Percentiles rank a stretch among this genome's conserved stretches.
Conservation (phyloP, 1,140 invertebrate species). For the Drosophila lini region DNA sequence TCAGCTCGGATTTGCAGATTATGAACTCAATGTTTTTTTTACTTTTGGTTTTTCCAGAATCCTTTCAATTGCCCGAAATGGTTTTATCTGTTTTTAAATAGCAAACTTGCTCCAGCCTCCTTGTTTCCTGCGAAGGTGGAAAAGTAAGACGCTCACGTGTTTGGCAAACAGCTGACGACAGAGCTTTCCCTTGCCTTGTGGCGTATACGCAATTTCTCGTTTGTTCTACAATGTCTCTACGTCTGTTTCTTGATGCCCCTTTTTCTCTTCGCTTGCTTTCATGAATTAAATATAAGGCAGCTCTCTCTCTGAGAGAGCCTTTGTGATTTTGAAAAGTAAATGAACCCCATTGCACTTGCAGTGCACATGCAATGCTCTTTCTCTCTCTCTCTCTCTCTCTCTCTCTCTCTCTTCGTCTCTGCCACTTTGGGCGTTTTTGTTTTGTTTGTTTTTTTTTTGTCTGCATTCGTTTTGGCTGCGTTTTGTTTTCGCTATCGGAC, state of each 20-base stretch:
- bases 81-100: constrained; percentile 1
- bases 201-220: constrained; percentile 47
- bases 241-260: constrained; percentile 10
- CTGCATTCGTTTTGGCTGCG: constrained; percentile 75
- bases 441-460: constrained; percentile 37
- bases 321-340: constrained; percentile 56
- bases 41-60: too few species aligned
- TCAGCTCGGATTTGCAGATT: too few species aligned
- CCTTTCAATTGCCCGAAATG: too few species aligned
- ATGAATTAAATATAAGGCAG: constrained; percentile 68
- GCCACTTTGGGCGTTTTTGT: not conserved
- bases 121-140: not conserved
- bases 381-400: constrained; percentile 11
- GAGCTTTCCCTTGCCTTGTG: constrained; percentile 10
- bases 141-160: constrained; percentile 26
- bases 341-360: constrained; percentile 53
- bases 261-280: constrained; percentile 40
- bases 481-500: constrained; percentile 46
- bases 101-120: not conserved
- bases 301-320: constrained; percentile 33
- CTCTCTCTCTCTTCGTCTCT: constrained; percentile 18
- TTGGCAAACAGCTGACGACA: constrained; percentile 30
- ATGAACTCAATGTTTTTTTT: too few species aligned
- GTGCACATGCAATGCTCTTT: constrained; percentile 10
- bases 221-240: constrained; percentile 9